phyloP scores from a whole-genome alignment of 2,113 vertebrate species.

The Microcebus jonahi region DNA sequence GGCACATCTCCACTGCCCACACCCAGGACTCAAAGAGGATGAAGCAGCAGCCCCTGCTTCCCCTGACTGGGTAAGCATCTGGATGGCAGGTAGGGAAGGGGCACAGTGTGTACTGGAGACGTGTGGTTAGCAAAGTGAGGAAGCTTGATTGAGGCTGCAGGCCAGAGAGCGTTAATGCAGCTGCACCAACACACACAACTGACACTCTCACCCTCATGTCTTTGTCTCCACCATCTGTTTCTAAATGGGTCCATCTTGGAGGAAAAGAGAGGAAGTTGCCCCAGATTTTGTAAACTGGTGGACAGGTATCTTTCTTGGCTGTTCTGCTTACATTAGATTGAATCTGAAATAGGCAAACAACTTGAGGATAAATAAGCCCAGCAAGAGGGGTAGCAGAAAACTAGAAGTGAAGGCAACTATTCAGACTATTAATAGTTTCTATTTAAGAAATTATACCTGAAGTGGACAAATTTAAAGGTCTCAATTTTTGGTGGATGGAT shows the following conservation, averaged over 20 bases:
- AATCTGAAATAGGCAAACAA: not conserved
- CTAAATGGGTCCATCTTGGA: not conserved
- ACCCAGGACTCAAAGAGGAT: not conserved
- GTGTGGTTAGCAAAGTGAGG: fast-evolving
- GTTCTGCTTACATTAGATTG: not conserved
- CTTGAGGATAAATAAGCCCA: not conserved
- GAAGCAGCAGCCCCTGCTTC: not conserved
- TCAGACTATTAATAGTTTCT: not conserved
- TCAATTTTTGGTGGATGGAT: not conserved
- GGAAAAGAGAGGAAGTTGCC: not conserved
- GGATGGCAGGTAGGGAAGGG: not conserved
- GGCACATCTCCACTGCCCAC: fast-evolving
- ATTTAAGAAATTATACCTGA: not conserved
- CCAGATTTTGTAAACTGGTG: not conserved
- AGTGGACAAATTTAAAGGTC: not conserved
- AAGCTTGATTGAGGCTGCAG: not conserved
- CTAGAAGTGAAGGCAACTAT: not conserved
- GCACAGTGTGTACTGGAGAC: fast-evolving
- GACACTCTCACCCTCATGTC: fast-evolving
- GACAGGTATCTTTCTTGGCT: not conserved
- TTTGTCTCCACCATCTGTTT: not conserved
- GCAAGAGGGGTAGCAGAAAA: not conserved
- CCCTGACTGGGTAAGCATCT: fast-evolving
- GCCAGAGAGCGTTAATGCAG: not conserved
- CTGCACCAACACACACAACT: not conserved